Percentiles rank a stretch among this genome's conserved stretches.
Evolutionary conservation across 2,797 vertebrate genomes (phyloP).

Genomic region (Pyrocephalus nanus): DNA sequence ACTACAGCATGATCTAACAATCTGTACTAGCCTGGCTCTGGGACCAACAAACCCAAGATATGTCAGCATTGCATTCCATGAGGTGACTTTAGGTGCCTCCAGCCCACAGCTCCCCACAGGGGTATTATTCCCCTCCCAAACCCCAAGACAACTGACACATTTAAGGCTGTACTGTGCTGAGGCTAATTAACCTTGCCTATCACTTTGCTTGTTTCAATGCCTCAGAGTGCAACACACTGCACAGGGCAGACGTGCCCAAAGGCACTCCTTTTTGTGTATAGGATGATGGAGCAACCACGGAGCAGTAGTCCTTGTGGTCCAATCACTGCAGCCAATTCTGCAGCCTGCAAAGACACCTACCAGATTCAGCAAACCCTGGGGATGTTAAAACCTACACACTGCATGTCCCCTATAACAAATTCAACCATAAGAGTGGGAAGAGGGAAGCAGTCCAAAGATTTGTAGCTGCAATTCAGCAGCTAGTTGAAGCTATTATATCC

Average conservation of each 20-base stretch:
- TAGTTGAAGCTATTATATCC: neutral
- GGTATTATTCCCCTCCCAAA: neutral
- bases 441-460: constrained; percentile 25
- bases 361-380: neutral
- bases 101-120: accelerated
- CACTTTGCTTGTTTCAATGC: neutral
- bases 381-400: neutral
- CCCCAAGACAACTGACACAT: neutral
- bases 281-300: neutral
- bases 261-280: neutral
- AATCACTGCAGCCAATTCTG: neutral
- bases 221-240: neutral
- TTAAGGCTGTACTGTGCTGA: neutral
- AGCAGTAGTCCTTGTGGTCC: neutral
- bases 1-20: neutral
- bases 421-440: constrained; percentile 35
- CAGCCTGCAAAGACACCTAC: neutral
- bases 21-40: neutral
- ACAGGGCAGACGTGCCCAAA: neutral
- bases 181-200: neutral
- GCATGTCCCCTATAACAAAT: neutral
- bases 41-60: neutral
- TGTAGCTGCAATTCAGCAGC: constrained; percentile 22
- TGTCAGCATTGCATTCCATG: accelerated
- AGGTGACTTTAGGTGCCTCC: neutral